These are phyloP conservation scores for Onychostoma macrolepis DNA, from an alignment of 2,113 vertebrate species.

Conservation along the genomic window DNA sequence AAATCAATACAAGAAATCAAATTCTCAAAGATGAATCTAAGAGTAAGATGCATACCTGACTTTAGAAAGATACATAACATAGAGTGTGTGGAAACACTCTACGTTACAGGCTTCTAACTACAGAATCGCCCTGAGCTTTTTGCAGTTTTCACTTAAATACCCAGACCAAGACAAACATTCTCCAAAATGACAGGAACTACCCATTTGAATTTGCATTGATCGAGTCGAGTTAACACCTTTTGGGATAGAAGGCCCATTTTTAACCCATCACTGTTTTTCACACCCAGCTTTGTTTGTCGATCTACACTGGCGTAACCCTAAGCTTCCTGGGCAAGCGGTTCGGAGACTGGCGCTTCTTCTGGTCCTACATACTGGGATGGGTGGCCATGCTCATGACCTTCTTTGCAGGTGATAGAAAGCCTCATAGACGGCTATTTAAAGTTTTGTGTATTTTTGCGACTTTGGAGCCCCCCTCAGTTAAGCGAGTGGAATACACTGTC, in stretches of 20 bases:
- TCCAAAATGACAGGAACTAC: no score
- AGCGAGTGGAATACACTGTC: neutral
- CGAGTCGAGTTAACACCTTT: no score
- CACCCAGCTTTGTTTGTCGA: slow-evolving; percentile 79
- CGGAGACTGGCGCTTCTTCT: slow-evolving; percentile 88
- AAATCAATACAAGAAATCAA: no score
- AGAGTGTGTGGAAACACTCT: no score
- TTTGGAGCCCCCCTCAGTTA: neutral
- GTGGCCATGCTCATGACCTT: slow-evolving; percentile 87
- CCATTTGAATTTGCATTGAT: no score
- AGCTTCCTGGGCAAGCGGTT: slow-evolving; percentile 85
- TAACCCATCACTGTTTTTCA: neutral
- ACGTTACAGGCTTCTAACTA: no score
- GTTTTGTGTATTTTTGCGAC: neutral
- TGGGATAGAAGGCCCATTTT: neutral
- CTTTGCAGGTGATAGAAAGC: slow-evolving; percentile 79
- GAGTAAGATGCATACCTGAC: no score
- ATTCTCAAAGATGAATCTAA: no score
- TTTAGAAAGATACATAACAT: no score
- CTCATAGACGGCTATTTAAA: neutral
- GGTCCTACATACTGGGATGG: slow-evolving; percentile 89
- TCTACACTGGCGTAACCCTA: slow-evolving; percentile 85
- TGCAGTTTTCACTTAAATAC: no score
- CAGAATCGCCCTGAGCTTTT: no score
- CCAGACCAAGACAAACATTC: no score